These are phyloP conservation scores for Lasioglossum vierecki DNA, from an alignment of 2,888 invertebrate species.

Conservation along the genomic window DNA sequence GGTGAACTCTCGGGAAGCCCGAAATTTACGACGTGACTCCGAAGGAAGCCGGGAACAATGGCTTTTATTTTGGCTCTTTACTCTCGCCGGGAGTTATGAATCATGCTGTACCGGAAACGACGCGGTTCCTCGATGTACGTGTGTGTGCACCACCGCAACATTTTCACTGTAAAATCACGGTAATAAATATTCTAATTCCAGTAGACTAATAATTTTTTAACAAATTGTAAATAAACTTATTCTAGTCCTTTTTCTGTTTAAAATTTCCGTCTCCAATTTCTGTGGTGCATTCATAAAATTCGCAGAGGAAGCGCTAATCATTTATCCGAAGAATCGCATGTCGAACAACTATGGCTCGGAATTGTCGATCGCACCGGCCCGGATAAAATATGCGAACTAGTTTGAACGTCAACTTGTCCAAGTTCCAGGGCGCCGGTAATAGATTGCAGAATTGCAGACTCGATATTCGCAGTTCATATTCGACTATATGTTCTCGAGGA, in stretches of 20 bases:
- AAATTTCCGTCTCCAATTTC: too few species aligned
- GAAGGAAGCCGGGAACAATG: slow-evolving; percentile 46
- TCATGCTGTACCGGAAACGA: slow-evolving; percentile 38
- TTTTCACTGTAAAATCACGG: too few species aligned
- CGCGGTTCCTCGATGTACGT: slow-evolving; percentile 23
- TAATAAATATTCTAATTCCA: too few species aligned
- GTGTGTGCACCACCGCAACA: background rate
- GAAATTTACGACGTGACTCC: slow-evolving; percentile 57
- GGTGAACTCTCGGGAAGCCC: slow-evolving; percentile 42
- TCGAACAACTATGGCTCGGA: background rate
- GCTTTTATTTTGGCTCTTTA: slow-evolving; percentile 52
- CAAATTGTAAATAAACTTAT: background rate
- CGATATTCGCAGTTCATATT: slow-evolving; percentile 32
- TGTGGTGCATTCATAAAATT: too few species aligned
- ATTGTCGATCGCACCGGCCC: background rate
- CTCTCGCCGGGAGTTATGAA: slow-evolving; percentile 34
- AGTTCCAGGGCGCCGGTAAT: slow-evolving; percentile 29
- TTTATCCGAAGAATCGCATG: background rate
- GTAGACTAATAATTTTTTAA: too few species aligned
- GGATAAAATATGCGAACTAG: slow-evolving; percentile 12
- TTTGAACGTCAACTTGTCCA: background rate
- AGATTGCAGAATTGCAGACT: slow-evolving; percentile 30
- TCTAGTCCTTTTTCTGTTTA: too few species aligned
- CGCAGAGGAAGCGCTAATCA: background rate
- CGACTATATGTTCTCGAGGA: slow-evolving; percentile 24